Base-by-base conservation (phyloP, 2,888 invertebrate species). In the Acronicta leporina region DNA sequence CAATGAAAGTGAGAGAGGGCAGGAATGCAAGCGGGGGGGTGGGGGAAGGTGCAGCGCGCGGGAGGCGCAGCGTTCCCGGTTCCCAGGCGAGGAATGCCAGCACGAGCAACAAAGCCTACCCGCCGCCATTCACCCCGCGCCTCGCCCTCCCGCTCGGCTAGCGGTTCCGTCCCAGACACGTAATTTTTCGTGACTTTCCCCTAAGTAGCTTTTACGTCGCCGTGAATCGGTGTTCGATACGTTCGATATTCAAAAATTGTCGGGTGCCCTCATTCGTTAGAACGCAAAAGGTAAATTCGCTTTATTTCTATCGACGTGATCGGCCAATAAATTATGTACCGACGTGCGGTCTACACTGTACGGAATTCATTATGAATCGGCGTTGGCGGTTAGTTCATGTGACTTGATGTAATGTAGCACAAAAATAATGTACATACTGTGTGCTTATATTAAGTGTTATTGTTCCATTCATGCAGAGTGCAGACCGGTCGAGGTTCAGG, bases 21-120 rank as follows among this genome's bases (percentile, higher is more conserved):
- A 88, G 92, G 94, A 93, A 92, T 92, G 92, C 86, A 85, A 72
- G 84, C 86, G 87, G 87, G 89, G 83, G 75, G 82, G 77, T 74
- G 76, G 81, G 73, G 82, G 83, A 79, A 79, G 83, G 85, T 79
- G 84, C 74, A 77, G 74, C 76, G 77, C 75, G 79, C 74, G 82
- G 73, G 76, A 82, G 80, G 75, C 16, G 80, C 79, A 58, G 44
- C 83, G 90, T 83, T 90, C 93, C 92, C 92, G 89, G 92, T 92
- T 92, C 93, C 93, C 94, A 94, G 92, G 92, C 92, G 87, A 91
- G 94, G 94, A 94, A 94, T 94, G 92, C 92, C 92, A 92, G 90
- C 87, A 87, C 90, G 87, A 92, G 89, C 91, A 92, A 93, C 94
- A 92, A 92, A 93, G 94, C 90, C 92, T 92, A 85, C 88, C 83